phyloP scores from a whole-genome alignment of 2,797 vertebrate species.

The Onychomys arenicola region DNA sequence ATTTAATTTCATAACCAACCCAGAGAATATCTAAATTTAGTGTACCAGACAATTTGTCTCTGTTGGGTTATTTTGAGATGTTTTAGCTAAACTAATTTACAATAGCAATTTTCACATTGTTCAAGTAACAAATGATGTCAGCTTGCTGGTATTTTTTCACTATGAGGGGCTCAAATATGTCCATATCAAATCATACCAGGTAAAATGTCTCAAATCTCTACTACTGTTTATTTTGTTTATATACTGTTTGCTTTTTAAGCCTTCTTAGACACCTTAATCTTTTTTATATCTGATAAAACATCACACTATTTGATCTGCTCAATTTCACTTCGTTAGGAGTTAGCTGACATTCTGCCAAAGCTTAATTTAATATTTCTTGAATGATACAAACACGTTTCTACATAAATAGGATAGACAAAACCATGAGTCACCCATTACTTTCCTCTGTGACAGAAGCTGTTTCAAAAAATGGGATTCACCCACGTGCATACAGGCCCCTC shows the following conservation, averaged over 20 bases:
- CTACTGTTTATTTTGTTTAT: constrained; percentile 17
- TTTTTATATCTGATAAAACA: constrained; percentile 31
- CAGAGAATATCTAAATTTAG: constrained; percentile 66
- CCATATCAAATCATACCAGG: constrained; percentile 23
- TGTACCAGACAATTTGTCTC: constrained; percentile 67
- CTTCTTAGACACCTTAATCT: constrained; percentile 25
- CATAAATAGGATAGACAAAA: constrained; percentile 17
- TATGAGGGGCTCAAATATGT: constrained; percentile 38
- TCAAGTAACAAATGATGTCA: constrained; percentile 23
- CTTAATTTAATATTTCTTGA: constrained; percentile 14
- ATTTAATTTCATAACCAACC: constrained; percentile 69
- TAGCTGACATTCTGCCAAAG: constrained; percentile 56
- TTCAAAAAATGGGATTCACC: constrained; percentile 29
- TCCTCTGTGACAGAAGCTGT: neutral
- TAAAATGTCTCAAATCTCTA: constrained; percentile 44
- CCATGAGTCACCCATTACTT: constrained; percentile 1
- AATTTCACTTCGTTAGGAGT: neutral
- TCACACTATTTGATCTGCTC: constrained; percentile 46
- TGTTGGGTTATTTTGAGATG: constrained; percentile 70
- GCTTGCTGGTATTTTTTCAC: neutral
- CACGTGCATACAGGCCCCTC: neutral
- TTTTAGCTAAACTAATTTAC: constrained; percentile 70
- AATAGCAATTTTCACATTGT: constrained; percentile 58
- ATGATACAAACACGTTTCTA: neutral
- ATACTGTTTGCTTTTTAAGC: constrained; percentile 5